Evolutionary conservation across 2,888 invertebrate genomes (phyloP).

Genomic region (Ormyrus labotus): DNA sequence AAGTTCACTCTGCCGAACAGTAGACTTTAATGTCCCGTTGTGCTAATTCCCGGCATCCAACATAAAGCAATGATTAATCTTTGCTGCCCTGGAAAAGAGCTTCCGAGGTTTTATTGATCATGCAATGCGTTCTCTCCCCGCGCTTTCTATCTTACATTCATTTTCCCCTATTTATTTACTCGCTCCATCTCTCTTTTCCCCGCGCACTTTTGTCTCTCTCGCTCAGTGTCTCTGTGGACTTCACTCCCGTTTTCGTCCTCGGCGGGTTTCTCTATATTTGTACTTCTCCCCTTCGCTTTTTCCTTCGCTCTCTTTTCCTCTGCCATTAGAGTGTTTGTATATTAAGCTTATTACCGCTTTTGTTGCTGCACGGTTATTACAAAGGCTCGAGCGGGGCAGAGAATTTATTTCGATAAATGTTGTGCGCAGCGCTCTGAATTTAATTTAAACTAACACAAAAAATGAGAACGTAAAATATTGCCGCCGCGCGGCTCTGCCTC

Average conservation of each 20-base stretch:
- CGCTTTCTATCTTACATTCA: conserved; percentile 55
- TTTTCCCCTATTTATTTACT: conserved; percentile 58
- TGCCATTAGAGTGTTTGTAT: conserved; percentile 26
- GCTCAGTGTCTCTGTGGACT: conserved; percentile 32
- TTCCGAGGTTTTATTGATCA: conserved; percentile 56
- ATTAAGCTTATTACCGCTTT: conserved; percentile 11
- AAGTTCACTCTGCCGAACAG: conserved; percentile 41
- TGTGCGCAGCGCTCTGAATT: too few relatives aligned
- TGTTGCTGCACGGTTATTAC: neutral
- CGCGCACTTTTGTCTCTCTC: conserved; percentile 47
- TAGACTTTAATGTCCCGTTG: conserved; percentile 33
- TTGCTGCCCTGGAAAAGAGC: conserved; percentile 19
- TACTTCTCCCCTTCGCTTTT: conserved; percentile 29
- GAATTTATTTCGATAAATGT: too few relatives aligned
- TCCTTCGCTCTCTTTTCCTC: conserved; percentile 27
- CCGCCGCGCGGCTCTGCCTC: too few relatives aligned
- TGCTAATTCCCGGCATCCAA: conserved; percentile 39
- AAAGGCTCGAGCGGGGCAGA: too few relatives aligned
- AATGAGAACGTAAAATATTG: neutral
- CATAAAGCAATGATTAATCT: conserved; percentile 54
- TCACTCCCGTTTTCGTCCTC: conserved; percentile 17
- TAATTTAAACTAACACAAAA: too few relatives aligned
- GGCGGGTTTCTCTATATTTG: conserved; percentile 56
- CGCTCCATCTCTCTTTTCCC: conserved; percentile 39
- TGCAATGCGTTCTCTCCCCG: conserved; percentile 37